phyloP scores from a whole-genome alignment of 1,140 invertebrate genomes.

The Whitmania pigra region DNA sequence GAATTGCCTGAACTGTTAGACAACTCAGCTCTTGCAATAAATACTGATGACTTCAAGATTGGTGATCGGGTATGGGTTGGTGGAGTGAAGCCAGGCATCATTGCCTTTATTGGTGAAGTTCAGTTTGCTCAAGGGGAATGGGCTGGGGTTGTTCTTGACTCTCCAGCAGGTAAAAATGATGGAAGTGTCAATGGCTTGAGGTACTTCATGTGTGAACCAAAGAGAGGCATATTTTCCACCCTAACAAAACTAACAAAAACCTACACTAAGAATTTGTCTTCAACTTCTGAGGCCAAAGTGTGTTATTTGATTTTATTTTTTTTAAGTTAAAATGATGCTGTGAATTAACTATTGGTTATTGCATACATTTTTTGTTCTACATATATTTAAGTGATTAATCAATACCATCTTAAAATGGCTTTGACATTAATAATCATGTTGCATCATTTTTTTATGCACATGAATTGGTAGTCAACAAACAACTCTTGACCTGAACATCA shows the following conservation, averaged over 20 bases:
- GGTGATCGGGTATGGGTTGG: constrained; percentile 88
- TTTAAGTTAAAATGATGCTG: too few species aligned
- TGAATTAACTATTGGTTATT: too few species aligned
- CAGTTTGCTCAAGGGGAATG: constrained; percentile 42
- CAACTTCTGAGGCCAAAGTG: neutral
- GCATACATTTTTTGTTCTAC: too few species aligned
- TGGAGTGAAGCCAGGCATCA: constrained; percentile 80
- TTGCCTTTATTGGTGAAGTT: constrained; percentile 95
- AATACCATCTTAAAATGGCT: too few species aligned
- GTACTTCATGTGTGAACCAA: constrained; percentile 71
- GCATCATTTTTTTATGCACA: too few species aligned
- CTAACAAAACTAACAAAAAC: constrained; percentile 68
- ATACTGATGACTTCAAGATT: constrained; percentile 68
- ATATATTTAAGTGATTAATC: too few species aligned
- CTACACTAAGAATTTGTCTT: constrained; percentile 43
- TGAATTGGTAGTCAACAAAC: too few species aligned
- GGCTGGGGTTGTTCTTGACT: constrained; percentile 42
- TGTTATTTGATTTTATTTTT: too few species aligned
- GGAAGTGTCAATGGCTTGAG: constrained; percentile 41
- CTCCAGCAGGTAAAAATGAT: constrained; percentile 44
- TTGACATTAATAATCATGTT: too few species aligned
- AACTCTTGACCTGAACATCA: too few species aligned
- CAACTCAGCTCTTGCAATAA: too few species aligned
- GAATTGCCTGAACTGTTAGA: too few species aligned
- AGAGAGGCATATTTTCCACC: constrained; percentile 81